Evolutionary conservation across 2,113 vertebrate genomes (phyloP).

Genomic region (Bujurquina vittata): DNA sequence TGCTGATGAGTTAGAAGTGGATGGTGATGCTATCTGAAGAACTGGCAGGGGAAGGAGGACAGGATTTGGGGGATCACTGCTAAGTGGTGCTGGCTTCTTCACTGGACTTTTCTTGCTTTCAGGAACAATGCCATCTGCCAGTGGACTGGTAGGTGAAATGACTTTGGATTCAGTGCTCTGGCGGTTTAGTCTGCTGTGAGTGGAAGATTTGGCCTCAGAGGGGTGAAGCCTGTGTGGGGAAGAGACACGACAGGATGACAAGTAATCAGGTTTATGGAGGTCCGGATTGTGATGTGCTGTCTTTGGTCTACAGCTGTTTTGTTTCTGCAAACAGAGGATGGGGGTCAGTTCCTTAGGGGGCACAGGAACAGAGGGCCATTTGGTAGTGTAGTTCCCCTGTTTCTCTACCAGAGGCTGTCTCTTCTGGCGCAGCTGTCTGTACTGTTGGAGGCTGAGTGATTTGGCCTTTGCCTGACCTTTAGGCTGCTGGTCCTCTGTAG

Average conservation of each 20-base stretch:
- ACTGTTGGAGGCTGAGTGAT: slow-evolving; percentile 89
- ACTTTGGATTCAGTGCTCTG: slow-evolving; percentile 9
- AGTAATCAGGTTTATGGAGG: neutral
- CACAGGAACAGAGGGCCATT: slow-evolving; percentile 88
- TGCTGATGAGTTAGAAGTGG: neutral
- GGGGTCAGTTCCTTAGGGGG: slow-evolving; percentile 86
- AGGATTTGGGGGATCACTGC: slow-evolving; percentile 78
- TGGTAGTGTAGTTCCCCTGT: slow-evolving; percentile 76
- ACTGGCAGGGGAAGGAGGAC: slow-evolving; percentile 64
- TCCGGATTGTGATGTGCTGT: neutral
- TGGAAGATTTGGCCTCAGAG: slow-evolving; percentile 2
- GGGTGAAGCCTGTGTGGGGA: neutral
- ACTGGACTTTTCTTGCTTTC: slow-evolving; percentile 35
- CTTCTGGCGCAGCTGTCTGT: slow-evolving; percentile 85
- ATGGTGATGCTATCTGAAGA: neutral
- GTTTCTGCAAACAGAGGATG: slow-evolving; percentile 81
- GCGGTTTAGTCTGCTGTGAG: neutral
- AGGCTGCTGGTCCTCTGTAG: neutral
- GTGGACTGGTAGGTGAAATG: slow-evolving; percentile 18
- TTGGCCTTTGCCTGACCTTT: slow-evolving; percentile 80
- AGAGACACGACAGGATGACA: neutral
- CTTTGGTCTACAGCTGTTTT: slow-evolving; percentile 17
- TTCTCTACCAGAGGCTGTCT: slow-evolving; percentile 67
- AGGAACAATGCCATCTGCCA: neutral
- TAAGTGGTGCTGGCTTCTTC: slow-evolving; percentile 41